A percentile compares a stretch with the other conserved stretches of the same genome.
phyloP scores from a whole-genome alignment of 1,140 invertebrate genomes.

The Bactericera cockerelli region DNA sequence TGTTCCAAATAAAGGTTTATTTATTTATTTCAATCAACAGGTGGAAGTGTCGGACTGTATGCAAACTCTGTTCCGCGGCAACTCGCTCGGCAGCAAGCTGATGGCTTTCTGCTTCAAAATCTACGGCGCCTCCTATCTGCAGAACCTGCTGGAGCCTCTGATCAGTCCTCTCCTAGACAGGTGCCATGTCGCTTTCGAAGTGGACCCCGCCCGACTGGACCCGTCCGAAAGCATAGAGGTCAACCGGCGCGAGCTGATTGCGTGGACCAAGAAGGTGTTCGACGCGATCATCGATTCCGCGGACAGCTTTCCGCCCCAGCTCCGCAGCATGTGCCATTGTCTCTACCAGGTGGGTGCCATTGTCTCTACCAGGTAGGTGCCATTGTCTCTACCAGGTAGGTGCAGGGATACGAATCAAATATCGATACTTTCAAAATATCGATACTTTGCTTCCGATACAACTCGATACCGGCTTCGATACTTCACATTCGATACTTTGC shows the following conservation, averaged over 20 bases:
- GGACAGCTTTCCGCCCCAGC: constrained; percentile 81
- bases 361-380: no score
- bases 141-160: constrained; percentile 72
- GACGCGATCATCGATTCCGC: constrained; percentile 82
- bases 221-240: constrained; percentile 71
- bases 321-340: constrained; percentile 96
- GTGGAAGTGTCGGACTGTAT: constrained; percentile 93
- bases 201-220: constrained; percentile 79
- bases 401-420: no score
- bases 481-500: no score
- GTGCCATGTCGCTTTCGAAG: constrained; percentile 57
- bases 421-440: no score
- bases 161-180: constrained; percentile 66
- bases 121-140: constrained; percentile 85
- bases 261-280: constrained; percentile 84
- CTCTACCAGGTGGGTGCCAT: no score
- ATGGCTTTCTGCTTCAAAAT: constrained; percentile 99
- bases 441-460: no score
- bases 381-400: no score
- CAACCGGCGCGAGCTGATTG: constrained; percentile 73
- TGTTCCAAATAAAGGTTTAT: no score
- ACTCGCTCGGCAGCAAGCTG: constrained; percentile 91
- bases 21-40: no score
- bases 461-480: no score
- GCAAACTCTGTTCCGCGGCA: constrained; percentile 93